Evolutionary conservation across 2,888 invertebrate genomes (phyloP).

Genomic region (Allygus modestus): DNA sequence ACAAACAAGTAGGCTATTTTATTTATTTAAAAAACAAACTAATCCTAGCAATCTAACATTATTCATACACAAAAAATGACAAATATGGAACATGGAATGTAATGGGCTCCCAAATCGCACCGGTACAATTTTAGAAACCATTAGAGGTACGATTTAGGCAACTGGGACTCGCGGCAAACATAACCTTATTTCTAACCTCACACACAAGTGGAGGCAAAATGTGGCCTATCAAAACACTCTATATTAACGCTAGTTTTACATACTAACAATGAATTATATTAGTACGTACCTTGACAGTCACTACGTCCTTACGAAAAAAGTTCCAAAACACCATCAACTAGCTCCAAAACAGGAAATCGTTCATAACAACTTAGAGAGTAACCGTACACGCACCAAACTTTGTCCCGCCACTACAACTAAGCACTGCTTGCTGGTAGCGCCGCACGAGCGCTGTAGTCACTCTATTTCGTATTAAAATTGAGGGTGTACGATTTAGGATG

Average conservation of each 20-base stretch:
- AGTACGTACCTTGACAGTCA: conserved; percentile 32
- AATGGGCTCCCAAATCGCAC: conserved; percentile 11
- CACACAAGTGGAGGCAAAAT: no score
- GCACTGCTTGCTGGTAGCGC: background rate
- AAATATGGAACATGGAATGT: no score
- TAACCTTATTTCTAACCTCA: background rate
- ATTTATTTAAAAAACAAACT: background rate
- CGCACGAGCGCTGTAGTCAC: conserved; percentile 12
- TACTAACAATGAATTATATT: conserved; percentile 37
- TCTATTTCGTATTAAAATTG: conserved; percentile 16
- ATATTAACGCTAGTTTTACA: background rate
- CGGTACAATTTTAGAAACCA: no score
- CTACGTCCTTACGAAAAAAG: background rate
- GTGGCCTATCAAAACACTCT: no score
- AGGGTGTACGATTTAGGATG: conserved; percentile 37
- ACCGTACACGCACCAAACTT: background rate
- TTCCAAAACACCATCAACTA: conserved; percentile 8
- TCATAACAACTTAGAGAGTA: background rate
- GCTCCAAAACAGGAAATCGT: conserved; percentile 5
- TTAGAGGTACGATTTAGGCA: no score
- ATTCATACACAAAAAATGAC: no score
- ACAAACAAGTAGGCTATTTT: no score
- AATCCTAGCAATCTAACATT: no score
- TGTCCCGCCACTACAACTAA: background rate
- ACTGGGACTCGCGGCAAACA: background rate